Base-by-base conservation (phyloP, 35 echinoderm and acorn worm genomes). In the Heliocidaris tuberculata region DNA sequence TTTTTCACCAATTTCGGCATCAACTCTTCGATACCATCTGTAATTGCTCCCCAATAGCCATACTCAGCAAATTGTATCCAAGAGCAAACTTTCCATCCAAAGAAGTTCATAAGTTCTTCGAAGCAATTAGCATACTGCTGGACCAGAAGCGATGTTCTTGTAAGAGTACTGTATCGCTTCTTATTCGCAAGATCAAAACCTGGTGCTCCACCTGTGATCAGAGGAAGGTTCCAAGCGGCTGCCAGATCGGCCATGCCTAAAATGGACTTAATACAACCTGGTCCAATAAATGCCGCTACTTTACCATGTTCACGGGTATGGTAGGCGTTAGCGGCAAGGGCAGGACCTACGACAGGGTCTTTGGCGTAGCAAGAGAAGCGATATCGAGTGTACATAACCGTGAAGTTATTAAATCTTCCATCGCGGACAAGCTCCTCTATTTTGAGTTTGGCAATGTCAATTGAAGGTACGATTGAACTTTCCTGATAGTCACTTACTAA, bases 261-360 rank as follows among this genome's bases (percentile, higher is more conserved):
- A 13, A 93, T 93, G 29, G 91, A 32, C 15, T 48, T 48, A 13
- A 48, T 50, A 48, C 91, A 93, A 93, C 31, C 47, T 31, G 91
- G 91, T 52, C 91, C 91, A 30, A 93, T 50, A 48, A 93, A 93
- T 10, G 91, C 91, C 13, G 91, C 91, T 13, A 93, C 91, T 50
- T 93, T 93, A 13, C n/a, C n/a, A n/a, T n/a, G n/a, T n/a, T n/a
- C n/a, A n/a, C 50, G 31, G 13, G 91, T 93, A 48, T 59, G 91
- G 91, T 93, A 93, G 19, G 50, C 48, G 13, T 93, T 21, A 49
- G 91, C 91, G 30, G 91, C 91, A 32, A 32, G 5, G n/a, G 91
- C 48, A 29, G 91, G 29, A 15, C 91, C 12, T 10, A 93, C 29
- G 12, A 49, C 50, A 13, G 91, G 91, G 30, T 93, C 4, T 48